Evolutionary conservation across 1,140 invertebrate species (phyloP), one percentile per base, ranked within the genome.

Genomic region (Antheraea mylitta): DNA sequence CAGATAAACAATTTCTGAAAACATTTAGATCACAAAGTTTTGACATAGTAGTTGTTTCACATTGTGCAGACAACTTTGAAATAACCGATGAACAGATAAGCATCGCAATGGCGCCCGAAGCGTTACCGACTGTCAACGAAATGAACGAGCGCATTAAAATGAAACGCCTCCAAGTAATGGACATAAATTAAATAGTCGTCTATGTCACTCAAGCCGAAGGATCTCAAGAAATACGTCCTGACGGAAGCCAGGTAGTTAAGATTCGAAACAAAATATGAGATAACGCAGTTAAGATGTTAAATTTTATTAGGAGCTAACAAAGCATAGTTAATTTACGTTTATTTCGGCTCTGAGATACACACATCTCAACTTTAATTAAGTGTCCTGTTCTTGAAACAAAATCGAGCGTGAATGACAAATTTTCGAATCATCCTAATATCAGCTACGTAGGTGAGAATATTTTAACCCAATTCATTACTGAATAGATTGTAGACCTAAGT

Each of bases 211-310:
- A 90, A 81, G 73, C 66, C 73, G 71, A 78, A 86, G 85, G 86
- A 85, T 73, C 72, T 83, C 37, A 79, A 81, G 81, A 84, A 78
- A 87, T 82, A 81, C 77, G 67, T 74, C 78, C 75, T 82, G 85
- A 84, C 85, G 84, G 85, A 89, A 91, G 89, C 83, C 87, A 91
- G 89, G 89, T 90, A 91, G 84, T 90, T 81, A 89, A 91, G 87
- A 91, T 91, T 74, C 74, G 67, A 83, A 86, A 89, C 85, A 86
- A 89, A 88, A 86, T 87, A 82, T 83, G 70, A 85, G 89, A 91
- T 91, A 91, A 91, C 80, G 77, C 71, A 80, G 82, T 89, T 86
- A 81, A 91, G 87, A 87, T 87, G 87, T 91, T 84, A 81, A 75
- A 70, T 87, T 91, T 91, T 91, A 91, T 90, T 87, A 78, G 83